A percentile compares a stretch with the other conserved stretches of the same genome.
Conservation (phyloP, 2,888 invertebrate species). For the Thalpophila matura region DNA sequence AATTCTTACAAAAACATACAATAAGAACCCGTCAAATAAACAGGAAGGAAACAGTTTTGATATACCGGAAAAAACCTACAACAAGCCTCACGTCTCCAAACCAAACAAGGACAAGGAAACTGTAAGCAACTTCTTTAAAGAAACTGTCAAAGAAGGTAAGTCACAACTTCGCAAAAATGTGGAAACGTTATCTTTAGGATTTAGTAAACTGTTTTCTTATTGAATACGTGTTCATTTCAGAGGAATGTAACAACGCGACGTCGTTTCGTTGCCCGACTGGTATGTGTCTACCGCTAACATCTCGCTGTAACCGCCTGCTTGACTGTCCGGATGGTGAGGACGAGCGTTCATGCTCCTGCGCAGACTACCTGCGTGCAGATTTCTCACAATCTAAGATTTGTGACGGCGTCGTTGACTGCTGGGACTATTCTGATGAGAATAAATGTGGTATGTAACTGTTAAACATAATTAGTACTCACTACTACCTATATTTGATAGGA, state of each 20-base stretch:
- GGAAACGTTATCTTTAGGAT: background rate
- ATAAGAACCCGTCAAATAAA: conserved; percentile 89
- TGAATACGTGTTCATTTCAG: conserved; percentile 67
- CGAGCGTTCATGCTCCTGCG: conserved; percentile 94
- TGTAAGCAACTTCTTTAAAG: conserved; percentile 35
- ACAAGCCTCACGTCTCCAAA: conserved; percentile 73
- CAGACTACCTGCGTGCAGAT: conserved; percentile 93
- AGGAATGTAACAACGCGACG: conserved; percentile 86
- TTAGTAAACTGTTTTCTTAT: background rate
- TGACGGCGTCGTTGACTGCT: conserved; percentile 95
- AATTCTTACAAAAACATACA: conserved; percentile 92
- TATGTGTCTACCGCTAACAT: conserved; percentile 92
- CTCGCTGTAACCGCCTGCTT: conserved; percentile 93
- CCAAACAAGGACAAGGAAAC: conserved; percentile 74
- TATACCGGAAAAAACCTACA: conserved; percentile 80
- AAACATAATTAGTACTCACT: no score
- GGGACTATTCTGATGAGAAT: conserved; percentile 95
- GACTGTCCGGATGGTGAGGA: conserved; percentile 94
- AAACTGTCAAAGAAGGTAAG: conserved; percentile 72
- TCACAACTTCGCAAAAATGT: background rate
- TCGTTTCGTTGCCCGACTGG: conserved; percentile 92
- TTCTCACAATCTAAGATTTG: conserved; percentile 94
- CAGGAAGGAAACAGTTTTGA: conserved; percentile 84
- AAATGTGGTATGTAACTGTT: conserved; percentile 92
- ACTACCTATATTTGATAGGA: no score